Evolutionary conservation across 53 echinoderm and acorn worm species (phyloP).

Genomic region (Temnopleurus reevesii): DNA sequence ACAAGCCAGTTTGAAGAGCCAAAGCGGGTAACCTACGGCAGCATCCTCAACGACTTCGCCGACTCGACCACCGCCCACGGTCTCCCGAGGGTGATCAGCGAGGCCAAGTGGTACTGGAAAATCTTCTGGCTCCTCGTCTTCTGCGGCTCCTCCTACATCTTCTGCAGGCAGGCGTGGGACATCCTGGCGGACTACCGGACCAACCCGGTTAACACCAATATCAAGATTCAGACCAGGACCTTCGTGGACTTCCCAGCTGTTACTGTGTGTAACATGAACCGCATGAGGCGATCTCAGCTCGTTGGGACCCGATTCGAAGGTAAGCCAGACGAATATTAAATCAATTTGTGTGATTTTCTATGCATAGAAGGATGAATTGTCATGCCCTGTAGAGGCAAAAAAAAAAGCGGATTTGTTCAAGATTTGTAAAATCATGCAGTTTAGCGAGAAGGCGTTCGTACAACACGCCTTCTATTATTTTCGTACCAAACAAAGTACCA

Average conservation of each 20-base stretch:
- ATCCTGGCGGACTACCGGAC: constrained; percentile 59
- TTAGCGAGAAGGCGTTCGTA: too few relatives aligned
- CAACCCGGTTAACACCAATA: constrained; percentile 71
- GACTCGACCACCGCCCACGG: constrained; percentile 86
- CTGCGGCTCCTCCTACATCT: constrained; percentile 42
- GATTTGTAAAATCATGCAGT: too few relatives aligned
- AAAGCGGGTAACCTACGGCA: constrained; percentile 45
- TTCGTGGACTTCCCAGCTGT: constrained; percentile 74
- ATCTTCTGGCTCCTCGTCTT: constrained; percentile 75
- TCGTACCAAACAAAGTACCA: too few relatives aligned
- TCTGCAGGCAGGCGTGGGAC: constrained; percentile 61
- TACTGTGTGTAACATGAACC: constrained; percentile 90
- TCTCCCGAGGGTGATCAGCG: constrained; percentile 67
- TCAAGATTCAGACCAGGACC: constrained; percentile 70
- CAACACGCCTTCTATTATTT: too few relatives aligned
- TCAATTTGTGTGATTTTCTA: too few relatives aligned
- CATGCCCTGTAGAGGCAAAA: too few relatives aligned
- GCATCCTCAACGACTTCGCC: constrained; percentile 74
- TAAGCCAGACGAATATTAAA: too few relatives aligned
- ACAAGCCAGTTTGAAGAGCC: neutral
- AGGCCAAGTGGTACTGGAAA: constrained; percentile 56
- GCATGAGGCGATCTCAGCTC: constrained; percentile 60
- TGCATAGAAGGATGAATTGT: too few relatives aligned
- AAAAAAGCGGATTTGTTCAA: too few relatives aligned
- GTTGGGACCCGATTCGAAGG: constrained; percentile 81